phyloP scores from a whole-genome alignment of 2,797 vertebrate species.

The Lates japonicus region DNA sequence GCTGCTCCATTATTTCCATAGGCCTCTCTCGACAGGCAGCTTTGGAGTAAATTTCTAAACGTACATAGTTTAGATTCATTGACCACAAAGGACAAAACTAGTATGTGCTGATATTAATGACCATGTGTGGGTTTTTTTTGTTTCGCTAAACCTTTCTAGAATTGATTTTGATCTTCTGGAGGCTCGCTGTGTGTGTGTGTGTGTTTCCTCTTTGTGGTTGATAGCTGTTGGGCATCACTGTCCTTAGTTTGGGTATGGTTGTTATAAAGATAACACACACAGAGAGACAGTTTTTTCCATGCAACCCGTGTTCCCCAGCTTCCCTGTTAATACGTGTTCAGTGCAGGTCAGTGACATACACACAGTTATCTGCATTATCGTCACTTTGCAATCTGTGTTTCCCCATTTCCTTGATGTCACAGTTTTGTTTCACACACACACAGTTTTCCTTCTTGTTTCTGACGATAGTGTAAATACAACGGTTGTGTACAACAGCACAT shows the following conservation, averaged over 20 bases:
- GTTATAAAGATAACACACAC: constrained; percentile 43
- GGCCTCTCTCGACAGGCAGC: no score
- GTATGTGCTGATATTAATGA: neutral
- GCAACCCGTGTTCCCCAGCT: constrained; percentile 28
- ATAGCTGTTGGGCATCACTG: constrained; percentile 52
- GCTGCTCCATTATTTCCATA: no score
- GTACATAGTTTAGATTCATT: no score
- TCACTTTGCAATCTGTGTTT: constrained; percentile 26
- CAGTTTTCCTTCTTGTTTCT: neutral
- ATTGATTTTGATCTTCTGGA: constrained; percentile 9
- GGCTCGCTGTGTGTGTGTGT: neutral
- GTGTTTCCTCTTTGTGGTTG: constrained; percentile 19
- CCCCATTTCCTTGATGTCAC: constrained; percentile 45
- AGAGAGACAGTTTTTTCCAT: neutral
- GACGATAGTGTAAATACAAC: neutral
- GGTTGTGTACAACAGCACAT: neutral
- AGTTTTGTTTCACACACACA: neutral
- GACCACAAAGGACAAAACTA: neutral
- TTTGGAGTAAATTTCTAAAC: no score
- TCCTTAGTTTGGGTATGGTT: constrained; percentile 19
- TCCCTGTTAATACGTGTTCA: neutral
- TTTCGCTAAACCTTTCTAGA: neutral
- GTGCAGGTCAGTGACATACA: constrained; percentile 5
- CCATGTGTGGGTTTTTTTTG: neutral
- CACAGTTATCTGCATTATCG: constrained; percentile 20